Evolutionary conservation across 2,113 vertebrate species (phyloP).

Genomic region (Pollachius pollachius): DNA sequence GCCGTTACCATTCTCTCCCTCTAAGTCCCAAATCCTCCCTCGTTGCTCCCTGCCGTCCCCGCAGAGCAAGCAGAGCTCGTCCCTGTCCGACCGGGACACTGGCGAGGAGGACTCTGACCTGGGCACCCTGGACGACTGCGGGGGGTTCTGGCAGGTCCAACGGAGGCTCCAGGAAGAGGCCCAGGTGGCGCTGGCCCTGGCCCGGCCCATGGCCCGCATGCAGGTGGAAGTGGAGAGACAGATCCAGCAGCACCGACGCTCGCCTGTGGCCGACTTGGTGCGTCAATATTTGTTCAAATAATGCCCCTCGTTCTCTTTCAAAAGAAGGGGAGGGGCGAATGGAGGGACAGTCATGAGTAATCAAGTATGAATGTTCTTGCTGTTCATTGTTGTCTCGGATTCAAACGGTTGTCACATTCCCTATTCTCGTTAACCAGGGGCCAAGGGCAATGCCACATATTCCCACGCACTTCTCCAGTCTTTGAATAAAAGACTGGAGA

Average conservation of each 20-base stretch:
- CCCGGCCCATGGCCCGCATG: slow-evolving; percentile 98
- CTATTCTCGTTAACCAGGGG: too few species aligned
- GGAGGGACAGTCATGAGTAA: too few species aligned
- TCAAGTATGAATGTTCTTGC: too few species aligned
- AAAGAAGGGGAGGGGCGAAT: too few species aligned
- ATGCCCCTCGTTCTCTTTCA: too few species aligned
- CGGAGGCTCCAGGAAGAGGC: slow-evolving; percentile 93
- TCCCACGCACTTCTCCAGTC: too few species aligned
- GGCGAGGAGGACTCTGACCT: slow-evolving; percentile 92
- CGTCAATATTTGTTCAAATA: neutral
- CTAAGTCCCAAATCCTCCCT: neutral
- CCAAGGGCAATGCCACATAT: too few species aligned
- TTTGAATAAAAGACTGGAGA: too few species aligned
- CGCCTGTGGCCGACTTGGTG: slow-evolving; percentile 93
- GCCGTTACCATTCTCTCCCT: too few species aligned
- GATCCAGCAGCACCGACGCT: slow-evolving; percentile 94
- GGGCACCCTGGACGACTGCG: slow-evolving; percentile 84
- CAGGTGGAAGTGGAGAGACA: slow-evolving; percentile 94
- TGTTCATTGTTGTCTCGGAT: too few species aligned
- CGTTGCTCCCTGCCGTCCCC: neutral
- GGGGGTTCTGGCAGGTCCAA: slow-evolving; percentile 93
- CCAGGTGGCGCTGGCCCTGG: slow-evolving; percentile 92
- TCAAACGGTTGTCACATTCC: too few species aligned
- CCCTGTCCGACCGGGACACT: slow-evolving; percentile 92
- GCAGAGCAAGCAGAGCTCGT: slow-evolving; percentile 97